Conservation (phyloP, 92 coral and sea anemone genomes). For the Pocillopora grandis region DNA sequence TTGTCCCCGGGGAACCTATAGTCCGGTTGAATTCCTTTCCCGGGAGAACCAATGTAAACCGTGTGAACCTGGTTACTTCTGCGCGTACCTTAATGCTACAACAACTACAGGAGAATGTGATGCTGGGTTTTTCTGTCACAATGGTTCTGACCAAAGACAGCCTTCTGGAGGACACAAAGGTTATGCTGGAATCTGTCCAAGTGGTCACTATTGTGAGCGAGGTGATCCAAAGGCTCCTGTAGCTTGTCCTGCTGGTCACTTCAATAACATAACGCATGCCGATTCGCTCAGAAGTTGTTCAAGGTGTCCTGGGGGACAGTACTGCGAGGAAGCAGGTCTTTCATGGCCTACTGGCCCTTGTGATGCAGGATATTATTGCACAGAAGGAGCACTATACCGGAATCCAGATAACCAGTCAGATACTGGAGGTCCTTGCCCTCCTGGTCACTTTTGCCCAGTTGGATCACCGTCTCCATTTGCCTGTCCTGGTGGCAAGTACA, state of each 20-base stretch:
- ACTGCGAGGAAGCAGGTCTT: slow-evolving; percentile 84
- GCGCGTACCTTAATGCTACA: slow-evolving; percentile 80
- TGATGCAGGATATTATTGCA: slow-evolving; percentile 90
- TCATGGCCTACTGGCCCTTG: slow-evolving; percentile 93
- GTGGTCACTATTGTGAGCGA: slow-evolving; percentile 80
- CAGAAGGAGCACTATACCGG: slow-evolving; percentile 59
- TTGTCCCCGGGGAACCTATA: slow-evolving; percentile 96
- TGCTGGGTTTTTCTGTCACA: slow-evolving; percentile 91
- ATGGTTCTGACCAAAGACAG: slow-evolving; percentile 88
- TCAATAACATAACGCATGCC: slow-evolving; percentile 79
- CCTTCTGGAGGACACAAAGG: slow-evolving; percentile 94
- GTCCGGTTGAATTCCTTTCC: slow-evolving; percentile 76
- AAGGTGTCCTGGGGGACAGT: slow-evolving; percentile 87
- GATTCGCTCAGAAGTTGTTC: slow-evolving; percentile 61
- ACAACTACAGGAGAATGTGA: slow-evolving; percentile 77
- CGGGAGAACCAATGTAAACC: slow-evolving; percentile 69
- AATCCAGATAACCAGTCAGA: slow-evolving; percentile 81
- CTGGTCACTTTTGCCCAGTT: slow-evolving; percentile 84
- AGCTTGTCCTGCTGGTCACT: slow-evolving; percentile 94
- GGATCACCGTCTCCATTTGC: slow-evolving; percentile 83
- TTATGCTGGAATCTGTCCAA: slow-evolving; percentile 93
- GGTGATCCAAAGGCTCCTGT: slow-evolving; percentile 83
- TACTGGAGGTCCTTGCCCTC: slow-evolving; percentile 97
- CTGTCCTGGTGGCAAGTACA: slow-evolving; percentile 88
- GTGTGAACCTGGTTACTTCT: slow-evolving; percentile 88